Evolutionary conservation across 1,140 invertebrate species (phyloP), one percentile per base, ranked within the genome.

Genomic region (Drosophila insularis): DNA sequence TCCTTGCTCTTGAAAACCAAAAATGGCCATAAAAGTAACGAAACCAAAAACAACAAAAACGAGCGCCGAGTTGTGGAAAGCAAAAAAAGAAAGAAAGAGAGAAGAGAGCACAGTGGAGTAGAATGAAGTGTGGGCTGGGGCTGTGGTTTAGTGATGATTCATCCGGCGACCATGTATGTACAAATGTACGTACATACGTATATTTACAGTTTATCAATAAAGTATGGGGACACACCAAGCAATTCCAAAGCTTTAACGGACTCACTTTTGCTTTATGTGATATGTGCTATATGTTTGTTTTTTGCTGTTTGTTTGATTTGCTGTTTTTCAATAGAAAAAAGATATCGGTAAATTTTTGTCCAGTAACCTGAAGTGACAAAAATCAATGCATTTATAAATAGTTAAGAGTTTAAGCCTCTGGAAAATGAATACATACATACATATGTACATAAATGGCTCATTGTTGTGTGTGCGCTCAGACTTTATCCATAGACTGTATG

Each of bases 161-260:
- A 86, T 79, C 69, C 55, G 58, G 55, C 74, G 50, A 86, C 65
- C 81, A 81, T 76, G 78, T 75, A 89, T 87, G 56, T 66, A 82
- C 87, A 80, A 81, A 17, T 87, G 79, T 69, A 79, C 79, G 82
- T 87, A 81, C n/a, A 14, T 40, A 40, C 14, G 17, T 43, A 43
- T 43, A 46, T 21, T 50, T 21, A 50, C 43, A 50, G 43, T 50
- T 50, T 50, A 50, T 50, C 17, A 50, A 50, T 50, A 50, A 50
- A 50, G 43, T 50, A 19, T 50, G 17, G 1, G 43, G 6, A 50
- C 43, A 50, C 43, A 50, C 8, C 43, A 21, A 46, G 35, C 35
- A 37, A 11, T 43, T 43, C 17, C 0, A n/a, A 43, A 43, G 40
- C 14, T 43, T 43, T 43, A 43, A 43, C 40, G 40, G 40, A 5